These are phyloP conservation scores for Ctenodactylus gundi DNA, from an alignment of 2,113 vertebrate species.

Conservation along the genomic window DNA sequence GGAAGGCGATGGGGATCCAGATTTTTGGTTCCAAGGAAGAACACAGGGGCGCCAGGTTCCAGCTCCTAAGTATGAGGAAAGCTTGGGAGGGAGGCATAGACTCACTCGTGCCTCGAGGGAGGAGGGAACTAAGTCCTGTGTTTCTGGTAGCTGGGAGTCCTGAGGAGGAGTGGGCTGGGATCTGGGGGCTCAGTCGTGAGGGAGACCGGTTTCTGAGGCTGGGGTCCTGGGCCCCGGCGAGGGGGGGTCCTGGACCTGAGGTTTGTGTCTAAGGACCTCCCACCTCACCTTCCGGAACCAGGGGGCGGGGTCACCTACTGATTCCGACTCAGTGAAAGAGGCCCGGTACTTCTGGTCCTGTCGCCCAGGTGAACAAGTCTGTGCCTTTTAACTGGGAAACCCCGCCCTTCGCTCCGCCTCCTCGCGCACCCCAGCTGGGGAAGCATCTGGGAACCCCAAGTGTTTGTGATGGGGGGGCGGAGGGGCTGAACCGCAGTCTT, in stretches of 20 bases:
- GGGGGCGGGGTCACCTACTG: conserved; percentile 46
- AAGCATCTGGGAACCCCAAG: not conserved
- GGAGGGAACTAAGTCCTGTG: not conserved
- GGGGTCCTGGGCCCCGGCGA: not conserved
- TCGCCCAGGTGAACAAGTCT: not conserved
- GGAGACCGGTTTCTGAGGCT: not conserved
- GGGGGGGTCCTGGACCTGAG: not conserved
- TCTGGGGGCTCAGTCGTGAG: not conserved
- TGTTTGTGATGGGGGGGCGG: not conserved
- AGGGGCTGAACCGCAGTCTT: not conserved
- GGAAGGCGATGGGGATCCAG: not conserved
- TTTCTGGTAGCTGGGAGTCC: not conserved
- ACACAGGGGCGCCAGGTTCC: not conserved
- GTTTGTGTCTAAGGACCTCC: not conserved
- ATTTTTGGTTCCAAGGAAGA: not conserved
- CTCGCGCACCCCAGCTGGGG: not conserved
- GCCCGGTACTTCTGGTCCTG: conserved; percentile 10
- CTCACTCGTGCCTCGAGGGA: too few species aligned
- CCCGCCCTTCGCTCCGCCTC: conserved; percentile 42
- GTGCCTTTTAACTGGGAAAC: conserved; percentile 60
- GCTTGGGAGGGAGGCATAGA: not conserved
- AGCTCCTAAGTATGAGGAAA: not conserved
- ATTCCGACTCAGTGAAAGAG: not conserved
- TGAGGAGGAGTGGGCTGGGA: not conserved
- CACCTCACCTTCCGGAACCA: conserved; percentile 63